Percentiles rank a stretch among this genome's conserved stretches.
Conservation (phyloP, 2,888 invertebrate genomes). For the Dicycla oo region DNA sequence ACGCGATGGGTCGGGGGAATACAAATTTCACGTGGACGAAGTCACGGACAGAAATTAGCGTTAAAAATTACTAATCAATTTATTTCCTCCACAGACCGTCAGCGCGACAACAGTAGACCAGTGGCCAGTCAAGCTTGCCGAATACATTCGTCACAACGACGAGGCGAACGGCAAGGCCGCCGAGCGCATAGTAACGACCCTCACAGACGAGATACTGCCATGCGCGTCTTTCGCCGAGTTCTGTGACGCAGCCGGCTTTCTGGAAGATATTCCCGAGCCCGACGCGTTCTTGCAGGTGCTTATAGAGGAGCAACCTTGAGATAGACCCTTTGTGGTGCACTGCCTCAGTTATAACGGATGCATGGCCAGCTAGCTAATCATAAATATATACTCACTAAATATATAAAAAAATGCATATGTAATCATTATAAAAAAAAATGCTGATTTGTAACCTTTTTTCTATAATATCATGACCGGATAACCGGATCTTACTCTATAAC, state of each 20-base stretch:
- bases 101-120: slow-evolving; percentile 93
- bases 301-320: slow-evolving; percentile 83
- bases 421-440: neutral
- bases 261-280: slow-evolving; percentile 92
- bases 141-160: slow-evolving; percentile 98
- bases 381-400: neutral
- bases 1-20: too few relatives aligned
- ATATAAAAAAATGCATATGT: neutral
- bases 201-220: slow-evolving; percentile 97
- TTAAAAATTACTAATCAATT: too few relatives aligned
- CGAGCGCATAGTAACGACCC: slow-evolving; percentile 94
- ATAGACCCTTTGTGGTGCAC: slow-evolving; percentile 72
- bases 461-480: neutral
- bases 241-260: slow-evolving; percentile 97
- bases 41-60: too few relatives aligned
- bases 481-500: neutral
- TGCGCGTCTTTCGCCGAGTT: slow-evolving; percentile 97
- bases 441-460: neutral
- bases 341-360: slow-evolving; percentile 80
- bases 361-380: slow-evolving; percentile 71
- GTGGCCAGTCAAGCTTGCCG: slow-evolving; percentile 97
- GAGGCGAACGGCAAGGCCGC: slow-evolving; percentile 96
- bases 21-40: too few relatives aligned
- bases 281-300: slow-evolving; percentile 84
- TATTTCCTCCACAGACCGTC: slow-evolving; percentile 90